Conservation (phyloP, 2,888 invertebrate genomes). For the Microplitis deprimator region DNA sequence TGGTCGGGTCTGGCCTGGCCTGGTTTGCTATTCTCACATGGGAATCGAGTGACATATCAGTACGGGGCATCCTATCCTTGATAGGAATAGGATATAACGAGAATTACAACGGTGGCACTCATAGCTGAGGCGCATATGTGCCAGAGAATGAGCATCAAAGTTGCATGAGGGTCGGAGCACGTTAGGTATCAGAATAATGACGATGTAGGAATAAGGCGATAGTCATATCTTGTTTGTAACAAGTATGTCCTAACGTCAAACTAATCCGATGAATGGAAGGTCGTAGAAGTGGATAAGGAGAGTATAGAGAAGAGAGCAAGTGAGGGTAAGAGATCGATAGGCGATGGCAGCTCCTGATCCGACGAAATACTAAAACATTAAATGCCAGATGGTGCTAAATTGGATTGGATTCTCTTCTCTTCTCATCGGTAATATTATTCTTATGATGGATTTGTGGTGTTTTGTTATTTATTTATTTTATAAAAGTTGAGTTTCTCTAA, state of each 20-base stretch:
- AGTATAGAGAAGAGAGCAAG: background rate
- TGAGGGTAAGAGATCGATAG: background rate
- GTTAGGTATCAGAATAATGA: background rate
- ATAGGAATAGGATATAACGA: background rate
- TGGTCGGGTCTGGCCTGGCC: background rate
- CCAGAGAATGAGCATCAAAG: constrained; percentile 23
- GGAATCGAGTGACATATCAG: constrained; percentile 14
- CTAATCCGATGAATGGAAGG: constrained; percentile 26
- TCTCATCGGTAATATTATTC: background rate
- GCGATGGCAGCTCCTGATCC: background rate
- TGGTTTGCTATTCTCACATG: constrained; percentile 10
- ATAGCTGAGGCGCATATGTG: constrained; percentile 29
- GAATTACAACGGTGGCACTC: background rate
- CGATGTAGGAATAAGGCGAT: background rate
- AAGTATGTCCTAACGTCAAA: constrained; percentile 16
- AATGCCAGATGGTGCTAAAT: constrained; percentile 31
- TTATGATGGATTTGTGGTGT: background rate
- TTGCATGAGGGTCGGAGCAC: constrained; percentile 15
- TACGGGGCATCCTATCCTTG: background rate
- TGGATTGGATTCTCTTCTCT: background rate
- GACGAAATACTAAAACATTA: constrained; percentile 25
- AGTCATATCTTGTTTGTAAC: constrained; percentile 31
- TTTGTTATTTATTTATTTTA: background rate
- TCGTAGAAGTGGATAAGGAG: background rate
- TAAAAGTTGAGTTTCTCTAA: background rate